phyloP scores from a whole-genome alignment of 92 coral and sea anemone species.

The Parazoanthus atlanticus region DNA sequence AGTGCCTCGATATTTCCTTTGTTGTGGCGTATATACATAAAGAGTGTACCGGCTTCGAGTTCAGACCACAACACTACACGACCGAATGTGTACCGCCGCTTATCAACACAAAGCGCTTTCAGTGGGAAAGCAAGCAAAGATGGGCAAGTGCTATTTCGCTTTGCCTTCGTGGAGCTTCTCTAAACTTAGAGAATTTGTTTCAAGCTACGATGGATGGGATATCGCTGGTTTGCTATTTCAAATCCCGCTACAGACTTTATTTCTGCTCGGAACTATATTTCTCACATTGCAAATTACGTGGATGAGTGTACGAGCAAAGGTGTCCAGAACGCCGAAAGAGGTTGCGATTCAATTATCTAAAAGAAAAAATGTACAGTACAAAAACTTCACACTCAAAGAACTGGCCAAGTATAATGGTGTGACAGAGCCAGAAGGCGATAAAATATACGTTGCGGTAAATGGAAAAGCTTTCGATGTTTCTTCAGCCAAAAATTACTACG shows the following conservation, averaged over 20 bases:
- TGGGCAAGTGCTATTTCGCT: conserved; percentile 40
- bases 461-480: conserved; percentile 92
- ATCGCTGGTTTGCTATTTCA: conserved; percentile 67
- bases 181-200: conserved; percentile 44
- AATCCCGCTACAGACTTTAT: conserved; percentile 67
- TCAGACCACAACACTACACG: conserved; percentile 39
- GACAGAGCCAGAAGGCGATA: conserved; percentile 29
- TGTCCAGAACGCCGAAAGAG: conserved; percentile 23
- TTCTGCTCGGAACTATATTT: conserved; percentile 66
- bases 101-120: neutral
- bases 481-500: conserved; percentile 71
- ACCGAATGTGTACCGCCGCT: conserved; percentile 35
- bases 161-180: conserved; percentile 38
- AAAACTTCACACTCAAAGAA: conserved; percentile 71
- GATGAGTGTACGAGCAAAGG: conserved; percentile 62
- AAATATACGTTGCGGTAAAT: conserved; percentile 88
- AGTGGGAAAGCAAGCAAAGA: neutral
- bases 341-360: neutral
- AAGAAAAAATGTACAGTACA: conserved; percentile 1
- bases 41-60: conserved; percentile 34
- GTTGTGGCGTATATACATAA: conserved; percentile 38
- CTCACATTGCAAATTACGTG: conserved; percentile 76
- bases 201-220: conserved; percentile 60
- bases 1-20: conserved; percentile 36
- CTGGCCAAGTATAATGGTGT: conserved; percentile 66